Evolutionary conservation across 2,113 vertebrate genomes (phyloP).

Genomic region (Gadus chalcogrammus): DNA sequence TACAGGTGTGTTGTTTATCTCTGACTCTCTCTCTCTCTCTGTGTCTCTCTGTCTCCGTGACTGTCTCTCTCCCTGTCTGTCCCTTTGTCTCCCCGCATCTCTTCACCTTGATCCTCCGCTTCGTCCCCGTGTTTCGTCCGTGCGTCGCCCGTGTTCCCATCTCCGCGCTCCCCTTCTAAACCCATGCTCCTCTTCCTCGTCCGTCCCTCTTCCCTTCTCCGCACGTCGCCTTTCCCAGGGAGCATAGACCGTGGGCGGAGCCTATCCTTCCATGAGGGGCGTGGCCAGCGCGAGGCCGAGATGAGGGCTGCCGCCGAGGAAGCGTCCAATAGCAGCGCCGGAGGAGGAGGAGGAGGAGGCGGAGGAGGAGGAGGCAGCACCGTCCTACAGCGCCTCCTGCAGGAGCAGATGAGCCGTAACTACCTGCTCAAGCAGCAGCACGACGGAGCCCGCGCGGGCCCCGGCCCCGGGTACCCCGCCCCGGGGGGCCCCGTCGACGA

Average conservation of each 20-base stretch:
- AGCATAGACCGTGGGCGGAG: slow-evolving; percentile 76
- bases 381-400: slow-evolving; percentile 94
- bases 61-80: not conserved
- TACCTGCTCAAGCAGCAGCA: slow-evolving; percentile 79
- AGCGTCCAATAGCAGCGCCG: slow-evolving; percentile 70
- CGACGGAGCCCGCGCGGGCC: slow-evolving; percentile 73
- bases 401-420: slow-evolving; percentile 96
- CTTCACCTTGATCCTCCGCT: not conserved
- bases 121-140: too few species aligned
- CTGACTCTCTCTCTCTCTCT: slow-evolving; percentile 1
- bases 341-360: slow-evolving; percentile 66
- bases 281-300: slow-evolving; percentile 72
- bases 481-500: slow-evolving; percentile 77
- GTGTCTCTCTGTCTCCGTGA: not conserved
- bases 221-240: slow-evolving; percentile 70
- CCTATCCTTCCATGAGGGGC: slow-evolving; percentile 83
- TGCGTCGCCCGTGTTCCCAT: too few species aligned
- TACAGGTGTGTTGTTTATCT: not conserved
- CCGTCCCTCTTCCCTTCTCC: slow-evolving; percentile 2
- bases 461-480: slow-evolving; percentile 47
- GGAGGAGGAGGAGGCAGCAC: slow-evolving; percentile 76
- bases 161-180: too few species aligned
- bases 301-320: slow-evolving; percentile 96
- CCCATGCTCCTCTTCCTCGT: not conserved
- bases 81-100: not conserved